A percentile compares a stretch with the other conserved stretches of the same genome.
Evolutionary conservation across 37 sponge, comb jelly and placozoan genomes (phyloP).

Genomic region (Spongilla lacustris): DNA sequence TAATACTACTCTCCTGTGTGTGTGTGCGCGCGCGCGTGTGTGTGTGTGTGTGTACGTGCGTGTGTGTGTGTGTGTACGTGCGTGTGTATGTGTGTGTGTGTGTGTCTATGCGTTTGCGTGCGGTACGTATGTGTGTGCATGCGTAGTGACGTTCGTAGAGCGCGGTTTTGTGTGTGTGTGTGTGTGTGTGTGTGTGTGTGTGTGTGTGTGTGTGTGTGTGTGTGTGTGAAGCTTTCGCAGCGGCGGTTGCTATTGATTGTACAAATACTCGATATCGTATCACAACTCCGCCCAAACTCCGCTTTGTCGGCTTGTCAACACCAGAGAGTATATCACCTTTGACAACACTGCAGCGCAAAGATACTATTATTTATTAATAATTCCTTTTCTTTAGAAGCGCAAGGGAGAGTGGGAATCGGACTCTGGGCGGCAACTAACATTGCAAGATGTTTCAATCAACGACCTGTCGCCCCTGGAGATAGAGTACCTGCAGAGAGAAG

Average conservation of each 20-base stretch:
- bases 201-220: background rate
- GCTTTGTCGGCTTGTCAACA: background rate
- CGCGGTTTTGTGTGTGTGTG: background rate
- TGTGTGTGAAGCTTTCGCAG: background rate
- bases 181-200: background rate
- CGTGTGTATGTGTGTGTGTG: background rate
- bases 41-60: background rate
- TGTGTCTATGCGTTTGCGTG: background rate
- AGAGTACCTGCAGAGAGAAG: conserved; percentile 52
- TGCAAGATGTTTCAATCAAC: conserved; percentile 34
- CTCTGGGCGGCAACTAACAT: conserved; percentile 45
- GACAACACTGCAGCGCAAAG: too few species aligned
- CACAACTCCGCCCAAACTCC: background rate
- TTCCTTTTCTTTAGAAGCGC: background rate
- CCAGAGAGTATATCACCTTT: too few species aligned
- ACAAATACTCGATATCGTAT: background rate
- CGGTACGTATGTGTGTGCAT: background rate
- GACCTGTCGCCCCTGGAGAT: conserved; percentile 72
- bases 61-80: background rate
- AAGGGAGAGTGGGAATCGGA: conserved; percentile 59
- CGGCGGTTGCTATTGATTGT: background rate
- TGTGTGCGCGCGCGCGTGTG: background rate
- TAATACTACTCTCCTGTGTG: background rate
- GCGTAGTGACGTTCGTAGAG: background rate
- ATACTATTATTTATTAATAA: too few species aligned